Evolutionary conservation across 2,797 vertebrate species (phyloP).

Genomic region (Triplophysa bombifrons): DNA sequence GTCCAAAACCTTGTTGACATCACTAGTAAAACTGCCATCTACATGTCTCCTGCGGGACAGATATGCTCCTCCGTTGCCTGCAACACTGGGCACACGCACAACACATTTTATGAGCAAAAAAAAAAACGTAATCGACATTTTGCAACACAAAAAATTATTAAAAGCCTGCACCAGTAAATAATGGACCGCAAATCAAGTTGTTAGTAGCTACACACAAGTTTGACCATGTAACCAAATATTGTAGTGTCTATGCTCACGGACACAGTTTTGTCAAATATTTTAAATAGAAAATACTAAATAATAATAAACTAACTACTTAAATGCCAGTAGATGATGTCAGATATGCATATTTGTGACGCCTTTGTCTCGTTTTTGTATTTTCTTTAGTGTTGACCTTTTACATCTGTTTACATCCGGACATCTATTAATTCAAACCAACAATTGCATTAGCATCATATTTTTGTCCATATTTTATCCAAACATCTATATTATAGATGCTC

Average conservation of each 20-base stretch:
- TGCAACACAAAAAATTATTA: not conserved
- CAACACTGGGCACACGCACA: slow-evolving; percentile 74
- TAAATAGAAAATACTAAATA: no score
- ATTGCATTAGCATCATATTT: no score
- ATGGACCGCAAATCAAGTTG: not conserved
- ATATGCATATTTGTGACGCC: not conserved
- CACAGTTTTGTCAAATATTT: no score
- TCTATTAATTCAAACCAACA: no score
- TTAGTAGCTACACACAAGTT: not conserved
- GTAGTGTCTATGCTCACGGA: no score
- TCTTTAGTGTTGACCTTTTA: not conserved
- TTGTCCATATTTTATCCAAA: no score
- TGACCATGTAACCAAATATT: no score
- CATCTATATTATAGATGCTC: no score
- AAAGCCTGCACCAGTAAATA: not conserved
- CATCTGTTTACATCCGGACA: not conserved
- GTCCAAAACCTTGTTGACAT: slow-evolving; percentile 93
- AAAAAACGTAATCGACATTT: not conserved
- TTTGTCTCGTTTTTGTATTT: not conserved
- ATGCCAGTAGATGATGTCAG: no score
- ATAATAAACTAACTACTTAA: no score
- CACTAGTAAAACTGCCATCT: slow-evolving; percentile 95
- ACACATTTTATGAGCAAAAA: slow-evolving; percentile 40
- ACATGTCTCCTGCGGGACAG: slow-evolving; percentile 85
- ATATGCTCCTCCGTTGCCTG: slow-evolving; percentile 71